Conservation (phyloP, 2,888 invertebrate genomes). For the Aromia moschata region DNA sequence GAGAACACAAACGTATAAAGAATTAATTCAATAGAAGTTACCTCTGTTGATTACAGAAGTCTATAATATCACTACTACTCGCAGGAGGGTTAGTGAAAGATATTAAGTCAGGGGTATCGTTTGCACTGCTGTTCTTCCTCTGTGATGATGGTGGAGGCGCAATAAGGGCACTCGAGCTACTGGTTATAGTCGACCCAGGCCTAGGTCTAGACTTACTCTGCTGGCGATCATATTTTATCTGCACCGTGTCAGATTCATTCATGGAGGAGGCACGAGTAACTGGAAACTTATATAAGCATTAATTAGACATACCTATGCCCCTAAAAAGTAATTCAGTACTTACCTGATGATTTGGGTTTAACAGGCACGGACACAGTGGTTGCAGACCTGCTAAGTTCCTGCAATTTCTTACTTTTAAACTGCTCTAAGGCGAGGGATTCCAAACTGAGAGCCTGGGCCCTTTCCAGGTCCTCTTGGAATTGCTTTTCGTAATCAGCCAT, state of each 20-base stretch:
- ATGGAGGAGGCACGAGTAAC: conserved; percentile 59
- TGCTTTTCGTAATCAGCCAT: conserved; percentile 78
- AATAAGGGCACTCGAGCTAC: conserved; percentile 61
- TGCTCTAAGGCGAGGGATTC: conserved; percentile 87
- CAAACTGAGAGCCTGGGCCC: conserved; percentile 86
- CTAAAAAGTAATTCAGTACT: neutral
- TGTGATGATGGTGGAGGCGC: conserved; percentile 63
- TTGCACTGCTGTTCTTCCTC: conserved; percentile 60
- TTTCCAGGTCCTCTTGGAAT: conserved; percentile 86
- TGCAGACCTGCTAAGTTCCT: conserved; percentile 52
- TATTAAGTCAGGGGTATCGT: conserved; percentile 71
- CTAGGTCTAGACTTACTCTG: conserved; percentile 68
- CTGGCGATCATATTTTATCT: conserved; percentile 57
- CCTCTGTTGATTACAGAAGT: conserved; percentile 70
- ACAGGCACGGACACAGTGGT: conserved; percentile 29
- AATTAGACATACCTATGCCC: no score
- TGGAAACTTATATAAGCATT: no score
- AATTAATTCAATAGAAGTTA: conserved; percentile 46
- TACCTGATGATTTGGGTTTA: conserved; percentile 49
- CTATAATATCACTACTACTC: conserved; percentile 67
- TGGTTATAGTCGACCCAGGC: conserved; percentile 66
- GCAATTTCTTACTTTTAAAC: conserved; percentile 74
- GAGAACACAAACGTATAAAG: neutral
- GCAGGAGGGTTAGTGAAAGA: conserved; percentile 75
- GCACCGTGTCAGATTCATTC: conserved; percentile 56